Conservation (phyloP, 2,113 vertebrate species). For the Sapajus apella region DNA sequence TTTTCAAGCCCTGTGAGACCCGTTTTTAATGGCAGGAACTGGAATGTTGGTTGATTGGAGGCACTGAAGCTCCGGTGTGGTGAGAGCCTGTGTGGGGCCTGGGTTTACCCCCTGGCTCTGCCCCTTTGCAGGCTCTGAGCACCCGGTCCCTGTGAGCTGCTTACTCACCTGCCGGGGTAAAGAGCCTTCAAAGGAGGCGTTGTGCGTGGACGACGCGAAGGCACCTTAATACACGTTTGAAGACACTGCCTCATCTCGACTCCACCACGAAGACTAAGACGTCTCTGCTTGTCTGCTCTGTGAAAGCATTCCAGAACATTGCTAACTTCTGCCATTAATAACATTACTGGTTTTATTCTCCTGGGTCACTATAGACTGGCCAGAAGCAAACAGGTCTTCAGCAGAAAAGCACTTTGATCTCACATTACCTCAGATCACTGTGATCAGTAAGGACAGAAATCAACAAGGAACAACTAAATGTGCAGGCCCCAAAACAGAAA, state of each 20-base stretch:
- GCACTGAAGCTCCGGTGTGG: background rate
- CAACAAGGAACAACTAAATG: background rate
- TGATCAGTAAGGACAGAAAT: accelerated
- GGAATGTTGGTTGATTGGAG: background rate
- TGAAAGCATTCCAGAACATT: accelerated
- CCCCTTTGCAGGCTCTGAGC: accelerated
- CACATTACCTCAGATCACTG: too few relatives aligned
- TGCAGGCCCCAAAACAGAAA: background rate
- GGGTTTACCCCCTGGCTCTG: background rate
- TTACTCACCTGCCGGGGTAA: background rate
- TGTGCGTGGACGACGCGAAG: accelerated
- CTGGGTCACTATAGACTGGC: background rate
- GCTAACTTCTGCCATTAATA: accelerated
- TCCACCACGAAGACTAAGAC: accelerated
- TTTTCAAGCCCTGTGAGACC: background rate
- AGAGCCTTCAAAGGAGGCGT: background rate
- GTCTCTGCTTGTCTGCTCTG: too few relatives aligned
- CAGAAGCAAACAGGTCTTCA: background rate
- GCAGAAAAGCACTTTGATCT: background rate
- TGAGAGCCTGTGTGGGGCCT: background rate
- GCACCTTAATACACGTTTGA: accelerated
- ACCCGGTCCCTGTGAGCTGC: accelerated
- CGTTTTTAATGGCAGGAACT: background rate
- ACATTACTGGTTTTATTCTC: accelerated
- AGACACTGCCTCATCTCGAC: accelerated